These are phyloP conservation scores for Galbula dea DNA, from an alignment of 2,113 vertebrate species.

Conservation along the genomic window DNA sequence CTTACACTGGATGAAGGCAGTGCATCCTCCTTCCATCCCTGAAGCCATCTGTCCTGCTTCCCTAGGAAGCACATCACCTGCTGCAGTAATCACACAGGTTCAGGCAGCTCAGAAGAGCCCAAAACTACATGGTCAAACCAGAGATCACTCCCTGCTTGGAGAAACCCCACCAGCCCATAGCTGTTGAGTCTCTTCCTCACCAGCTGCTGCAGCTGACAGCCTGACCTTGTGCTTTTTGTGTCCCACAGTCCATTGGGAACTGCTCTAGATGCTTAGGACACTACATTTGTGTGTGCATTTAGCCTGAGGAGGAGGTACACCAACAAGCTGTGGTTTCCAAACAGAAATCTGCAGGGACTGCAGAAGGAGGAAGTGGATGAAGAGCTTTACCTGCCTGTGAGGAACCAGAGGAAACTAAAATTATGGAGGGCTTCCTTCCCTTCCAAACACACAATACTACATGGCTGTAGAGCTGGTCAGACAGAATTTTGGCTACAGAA, in stretches of 20 bases:
- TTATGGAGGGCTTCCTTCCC: background rate
- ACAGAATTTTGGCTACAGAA: background rate
- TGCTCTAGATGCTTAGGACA: background rate
- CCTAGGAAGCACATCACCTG: background rate
- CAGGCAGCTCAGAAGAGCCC: background rate
- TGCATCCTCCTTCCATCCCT: background rate
- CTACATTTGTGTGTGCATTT: background rate
- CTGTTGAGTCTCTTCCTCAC: background rate
- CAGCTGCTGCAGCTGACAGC: background rate
- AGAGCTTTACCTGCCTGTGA: background rate
- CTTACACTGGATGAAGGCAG: background rate
- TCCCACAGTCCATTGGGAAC: background rate
- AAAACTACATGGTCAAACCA: background rate
- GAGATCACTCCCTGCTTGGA: background rate
- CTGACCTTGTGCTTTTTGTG: background rate
- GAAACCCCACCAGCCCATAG: rapidly evolving
- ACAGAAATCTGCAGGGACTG: background rate
- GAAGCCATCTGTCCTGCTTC: background rate
- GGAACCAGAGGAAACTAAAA: background rate
- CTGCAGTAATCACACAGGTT: background rate
- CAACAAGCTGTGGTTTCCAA: background rate
- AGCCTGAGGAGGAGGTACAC: background rate
- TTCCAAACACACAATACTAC: background rate
- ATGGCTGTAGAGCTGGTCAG: background rate
- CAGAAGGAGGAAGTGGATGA: background rate